Conservation (phyloP, 2,797 vertebrate genomes). For the Oreortyx pictus region DNA sequence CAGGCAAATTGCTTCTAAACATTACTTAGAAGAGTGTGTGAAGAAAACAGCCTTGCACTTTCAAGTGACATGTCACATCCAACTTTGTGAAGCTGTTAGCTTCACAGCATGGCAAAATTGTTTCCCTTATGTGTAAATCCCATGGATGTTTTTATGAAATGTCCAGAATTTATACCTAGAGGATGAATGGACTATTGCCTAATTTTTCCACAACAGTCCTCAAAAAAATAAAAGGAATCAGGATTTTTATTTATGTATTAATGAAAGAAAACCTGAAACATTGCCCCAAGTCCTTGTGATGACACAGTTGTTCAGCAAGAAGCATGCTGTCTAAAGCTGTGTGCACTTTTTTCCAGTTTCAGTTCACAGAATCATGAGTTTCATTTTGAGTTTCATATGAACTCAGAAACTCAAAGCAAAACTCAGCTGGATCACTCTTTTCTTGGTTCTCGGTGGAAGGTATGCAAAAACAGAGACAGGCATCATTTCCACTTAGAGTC, state of each 20-base stretch:
- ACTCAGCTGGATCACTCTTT: constrained; percentile 42
- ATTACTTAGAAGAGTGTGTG: neutral
- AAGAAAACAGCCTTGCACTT: constrained; percentile 27
- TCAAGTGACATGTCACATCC: neutral
- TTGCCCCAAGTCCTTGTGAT: neutral
- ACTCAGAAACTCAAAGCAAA: constrained; percentile 57
- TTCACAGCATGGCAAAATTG: neutral
- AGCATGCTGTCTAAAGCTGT: neutral
- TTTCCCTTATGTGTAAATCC: neutral
- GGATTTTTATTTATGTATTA: neutral
- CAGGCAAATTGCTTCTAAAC: constrained; percentile 22
- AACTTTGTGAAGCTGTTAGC: neutral
- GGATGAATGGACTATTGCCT: neutral
- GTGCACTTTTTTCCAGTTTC: constrained; percentile 40
- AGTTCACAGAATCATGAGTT: constrained; percentile 29
- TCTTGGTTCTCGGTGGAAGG: constrained; percentile 37
- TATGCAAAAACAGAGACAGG: constrained; percentile 58
- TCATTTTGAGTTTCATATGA: constrained; percentile 51
- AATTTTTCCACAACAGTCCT: neutral
- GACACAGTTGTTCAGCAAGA: neutral
- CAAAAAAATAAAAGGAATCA: neutral
- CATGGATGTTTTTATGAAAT: neutral
- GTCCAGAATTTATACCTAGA: neutral
- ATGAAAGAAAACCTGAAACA: neutral
- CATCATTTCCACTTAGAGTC: constrained; percentile 28